A percentile compares a stretch with the other conserved stretches of the same genome.
phyloP scores from a whole-genome alignment of 1,140 invertebrate species.

The Bradysia coprophila region DNA sequence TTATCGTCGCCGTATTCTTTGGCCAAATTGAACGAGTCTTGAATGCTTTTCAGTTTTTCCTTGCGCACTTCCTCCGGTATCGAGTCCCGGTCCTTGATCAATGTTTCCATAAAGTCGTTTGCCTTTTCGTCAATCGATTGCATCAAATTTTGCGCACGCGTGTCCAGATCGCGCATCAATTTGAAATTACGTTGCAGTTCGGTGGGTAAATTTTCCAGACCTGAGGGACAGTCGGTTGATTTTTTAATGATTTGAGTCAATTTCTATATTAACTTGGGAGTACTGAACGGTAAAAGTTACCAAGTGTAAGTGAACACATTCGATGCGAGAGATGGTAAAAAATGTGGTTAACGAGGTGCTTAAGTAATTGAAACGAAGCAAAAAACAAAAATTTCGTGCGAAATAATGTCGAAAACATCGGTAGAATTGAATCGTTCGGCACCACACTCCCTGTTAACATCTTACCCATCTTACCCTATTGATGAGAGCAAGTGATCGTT shows the following conservation, averaged over 20 bases:
- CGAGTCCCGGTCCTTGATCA: conserved; percentile 31
- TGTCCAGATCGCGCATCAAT: conserved; percentile 86
- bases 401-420: too few species aligned
- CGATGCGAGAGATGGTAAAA: background rate
- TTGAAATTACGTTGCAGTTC: conserved; percentile 92
- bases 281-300: too few species aligned
- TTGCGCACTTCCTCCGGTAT: conserved; percentile 54
- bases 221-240: too few species aligned
- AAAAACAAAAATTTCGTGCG: too few species aligned
- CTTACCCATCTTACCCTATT: too few species aligned
- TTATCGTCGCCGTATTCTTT: conserved; percentile 94
- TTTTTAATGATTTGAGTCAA: conserved; percentile 11
- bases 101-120: conserved; percentile 59
- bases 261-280: too few species aligned
- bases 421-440: too few species aligned
- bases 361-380: too few species aligned
- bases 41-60: conserved; percentile 68
- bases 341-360: too few species aligned
- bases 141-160: conserved; percentile 73
- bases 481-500: too few species aligned
- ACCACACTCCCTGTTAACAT: too few species aligned
- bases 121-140: conserved; percentile 77
- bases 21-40: conserved; percentile 73
- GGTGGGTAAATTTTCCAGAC: conserved; percentile 81
- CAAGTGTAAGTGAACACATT: conserved; percentile 3